Percentiles rank a stretch among this genome's conserved stretches.
phyloP scores from a whole-genome alignment of 2,797 vertebrate genomes.

The Cetoscarus ocellatus region DNA sequence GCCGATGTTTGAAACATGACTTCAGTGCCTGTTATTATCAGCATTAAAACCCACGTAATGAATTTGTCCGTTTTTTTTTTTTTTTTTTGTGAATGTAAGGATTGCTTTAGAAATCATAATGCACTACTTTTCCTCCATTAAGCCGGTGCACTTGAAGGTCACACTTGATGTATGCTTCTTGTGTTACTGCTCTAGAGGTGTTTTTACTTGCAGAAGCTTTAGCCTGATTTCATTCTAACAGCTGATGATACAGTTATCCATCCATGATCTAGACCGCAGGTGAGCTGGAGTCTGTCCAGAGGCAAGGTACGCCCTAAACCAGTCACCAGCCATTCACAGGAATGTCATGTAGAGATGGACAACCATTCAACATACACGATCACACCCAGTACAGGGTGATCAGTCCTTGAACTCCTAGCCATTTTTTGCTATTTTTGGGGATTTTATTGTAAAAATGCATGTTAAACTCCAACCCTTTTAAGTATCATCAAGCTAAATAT shows the following conservation, averaged over 20 bases:
- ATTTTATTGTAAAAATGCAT: no score
- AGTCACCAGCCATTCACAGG: no score
- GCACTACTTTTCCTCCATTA: background rate
- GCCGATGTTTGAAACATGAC: background rate
- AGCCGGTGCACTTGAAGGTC: background rate
- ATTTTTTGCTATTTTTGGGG: no score
- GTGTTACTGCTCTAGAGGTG: background rate
- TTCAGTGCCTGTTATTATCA: conserved; percentile 22
- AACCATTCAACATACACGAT: no score
- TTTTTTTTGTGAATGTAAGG: background rate
- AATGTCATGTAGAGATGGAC: no score
- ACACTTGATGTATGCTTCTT: background rate
- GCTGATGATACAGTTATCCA: background rate
- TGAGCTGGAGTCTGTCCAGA: no score
- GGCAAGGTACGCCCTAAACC: no score
- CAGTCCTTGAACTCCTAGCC: no score
- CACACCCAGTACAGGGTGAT: no score
- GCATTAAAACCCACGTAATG: background rate
- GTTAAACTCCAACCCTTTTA: no score
- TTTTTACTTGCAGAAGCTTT: background rate
- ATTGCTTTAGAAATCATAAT: conserved; percentile 3
- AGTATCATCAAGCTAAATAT: no score
- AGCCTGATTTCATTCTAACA: background rate
- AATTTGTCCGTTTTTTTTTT: conserved; percentile 10
- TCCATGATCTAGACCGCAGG: no score